These are phyloP conservation scores for Anarhynchus alexandrinus DNA, from an alignment of 2,113 vertebrate species.

Conservation along the genomic window DNA sequence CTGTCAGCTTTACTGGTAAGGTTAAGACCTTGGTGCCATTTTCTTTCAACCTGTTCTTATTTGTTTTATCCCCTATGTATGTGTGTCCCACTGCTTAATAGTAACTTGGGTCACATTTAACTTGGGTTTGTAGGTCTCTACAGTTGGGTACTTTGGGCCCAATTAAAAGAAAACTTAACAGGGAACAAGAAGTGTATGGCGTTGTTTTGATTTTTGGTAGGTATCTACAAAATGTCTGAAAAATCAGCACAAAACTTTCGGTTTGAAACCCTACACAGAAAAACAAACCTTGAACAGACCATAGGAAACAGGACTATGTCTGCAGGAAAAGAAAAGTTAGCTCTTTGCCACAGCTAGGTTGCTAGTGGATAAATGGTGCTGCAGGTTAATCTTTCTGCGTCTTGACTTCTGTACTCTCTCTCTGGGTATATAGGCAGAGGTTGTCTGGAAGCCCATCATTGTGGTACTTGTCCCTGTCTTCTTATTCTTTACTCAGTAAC, in stretches of 20 bases:
- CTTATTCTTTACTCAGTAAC: not conserved
- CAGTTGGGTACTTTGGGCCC: not conserved
- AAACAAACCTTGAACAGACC: not conserved
- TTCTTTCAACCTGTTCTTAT: not conserved
- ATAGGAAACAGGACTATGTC: not conserved
- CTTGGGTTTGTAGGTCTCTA: not conserved
- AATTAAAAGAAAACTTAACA: not conserved
- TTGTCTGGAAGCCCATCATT: not conserved
- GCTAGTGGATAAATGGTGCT: not conserved
- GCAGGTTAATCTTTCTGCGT: not conserved
- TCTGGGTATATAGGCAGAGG: not conserved
- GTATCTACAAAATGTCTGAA: not conserved
- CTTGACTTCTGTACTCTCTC: not conserved
- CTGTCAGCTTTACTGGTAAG: slow-evolving; percentile 77
- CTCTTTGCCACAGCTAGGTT: not conserved
- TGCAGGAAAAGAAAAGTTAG: not conserved
- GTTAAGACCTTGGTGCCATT: not conserved
- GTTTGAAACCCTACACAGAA: not conserved
- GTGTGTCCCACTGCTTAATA: not conserved
- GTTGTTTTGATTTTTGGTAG: not conserved
- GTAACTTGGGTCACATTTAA: not conserved
- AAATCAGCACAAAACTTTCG: not conserved
- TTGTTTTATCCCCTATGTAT: not conserved
- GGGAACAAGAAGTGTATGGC: not conserved
- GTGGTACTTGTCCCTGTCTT: not conserved